Evolutionary conservation across 2,888 invertebrate genomes (phyloP).

Genomic region (Cecidostiba fungosa): DNA sequence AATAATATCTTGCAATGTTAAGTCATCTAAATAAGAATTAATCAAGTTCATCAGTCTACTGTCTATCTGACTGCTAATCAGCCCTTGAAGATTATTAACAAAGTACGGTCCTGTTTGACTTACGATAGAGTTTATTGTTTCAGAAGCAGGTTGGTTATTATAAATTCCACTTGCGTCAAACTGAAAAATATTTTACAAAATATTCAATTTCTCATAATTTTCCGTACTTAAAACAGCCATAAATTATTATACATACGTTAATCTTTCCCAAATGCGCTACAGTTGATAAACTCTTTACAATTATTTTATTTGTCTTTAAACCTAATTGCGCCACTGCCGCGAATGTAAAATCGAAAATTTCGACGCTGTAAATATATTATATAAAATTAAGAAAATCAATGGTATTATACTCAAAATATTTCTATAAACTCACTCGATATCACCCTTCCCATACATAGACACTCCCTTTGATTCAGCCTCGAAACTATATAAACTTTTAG

Average conservation of each 20-base stretch:
- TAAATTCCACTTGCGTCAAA: constrained; percentile 36
- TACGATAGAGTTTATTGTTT: neutral
- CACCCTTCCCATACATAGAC: constrained; percentile 34
- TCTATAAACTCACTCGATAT: constrained; percentile 22
- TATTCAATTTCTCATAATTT: neutral
- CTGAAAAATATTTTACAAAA: constrained; percentile 21
- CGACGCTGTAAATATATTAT: neutral
- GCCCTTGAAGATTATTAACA: constrained; percentile 8
- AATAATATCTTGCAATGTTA: constrained; percentile 30
- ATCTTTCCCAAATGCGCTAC: neutral
- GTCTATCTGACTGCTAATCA: neutral
- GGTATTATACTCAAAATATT: neutral
- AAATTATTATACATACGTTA: constrained; percentile 22
- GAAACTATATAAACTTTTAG: constrained; percentile 1
- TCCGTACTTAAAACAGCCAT: neutral
- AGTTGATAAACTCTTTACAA: constrained; percentile 31
- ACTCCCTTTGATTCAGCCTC: neutral
- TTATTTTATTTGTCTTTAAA: constrained; percentile 21
- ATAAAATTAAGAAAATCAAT: neutral
- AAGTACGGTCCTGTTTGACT: neutral
- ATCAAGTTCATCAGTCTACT: constrained; percentile 8
- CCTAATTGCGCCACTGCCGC: neutral
- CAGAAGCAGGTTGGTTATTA: constrained; percentile 19
- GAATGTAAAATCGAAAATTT: constrained; percentile 13
- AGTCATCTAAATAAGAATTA: constrained; percentile 33